Evolutionary conservation across 2,888 invertebrate species (phyloP).

Genomic region (Trissolcus japonicus): DNA sequence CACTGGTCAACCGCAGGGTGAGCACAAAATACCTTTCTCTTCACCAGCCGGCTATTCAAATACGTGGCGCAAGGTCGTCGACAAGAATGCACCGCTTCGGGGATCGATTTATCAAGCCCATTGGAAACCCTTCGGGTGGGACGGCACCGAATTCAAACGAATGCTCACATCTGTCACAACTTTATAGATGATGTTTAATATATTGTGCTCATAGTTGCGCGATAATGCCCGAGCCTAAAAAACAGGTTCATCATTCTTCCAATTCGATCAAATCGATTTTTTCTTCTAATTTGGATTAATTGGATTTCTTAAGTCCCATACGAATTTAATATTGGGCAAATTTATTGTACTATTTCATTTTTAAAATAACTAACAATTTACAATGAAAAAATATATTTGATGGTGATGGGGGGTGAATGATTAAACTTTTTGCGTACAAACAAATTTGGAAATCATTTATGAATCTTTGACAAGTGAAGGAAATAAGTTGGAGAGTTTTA

Average conservation of each 20-base stretch:
- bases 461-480: not conserved
- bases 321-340: not conserved
- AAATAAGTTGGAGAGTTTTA: not conserved
- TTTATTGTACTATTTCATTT: not conserved
- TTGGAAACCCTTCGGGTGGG: conserved; percentile 28
- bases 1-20: conserved; percentile 68
- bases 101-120: conserved; percentile 45
- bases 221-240: conserved; percentile 2
- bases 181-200: conserved; percentile 44
- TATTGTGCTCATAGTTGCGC: conserved; percentile 23
- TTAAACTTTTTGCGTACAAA: no score
- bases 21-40: conserved; percentile 56
- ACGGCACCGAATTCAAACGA: conserved; percentile 29
- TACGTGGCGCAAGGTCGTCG: conserved; percentile 36
- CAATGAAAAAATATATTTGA: no score
- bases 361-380: no score
- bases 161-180: conserved; percentile 52
- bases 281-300: not conserved
- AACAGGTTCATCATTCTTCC: conserved; percentile 42
- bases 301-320: not conserved
- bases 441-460: not conserved
- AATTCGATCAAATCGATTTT: conserved; percentile 7
- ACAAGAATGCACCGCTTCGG: conserved; percentile 40
- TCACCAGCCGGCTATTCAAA: conserved; percentile 39
- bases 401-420: no score